Conservation (phyloP, 2,888 invertebrate genomes). For the Drosophila tripunctata region DNA sequence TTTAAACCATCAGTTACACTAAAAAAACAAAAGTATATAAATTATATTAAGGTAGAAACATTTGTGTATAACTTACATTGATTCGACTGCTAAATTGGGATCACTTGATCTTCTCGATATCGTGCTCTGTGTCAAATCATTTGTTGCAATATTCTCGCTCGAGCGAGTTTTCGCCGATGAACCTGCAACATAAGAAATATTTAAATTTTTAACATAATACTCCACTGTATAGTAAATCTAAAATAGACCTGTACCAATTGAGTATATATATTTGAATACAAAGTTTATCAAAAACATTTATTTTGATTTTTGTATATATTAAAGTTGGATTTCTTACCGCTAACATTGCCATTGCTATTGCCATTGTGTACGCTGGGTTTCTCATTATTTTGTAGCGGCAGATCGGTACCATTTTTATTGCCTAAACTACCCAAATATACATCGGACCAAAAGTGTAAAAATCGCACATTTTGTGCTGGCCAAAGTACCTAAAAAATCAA, state of each 20-base stretch:
- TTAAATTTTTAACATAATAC: too few relatives aligned
- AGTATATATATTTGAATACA: too few relatives aligned
- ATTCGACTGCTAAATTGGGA: constrained; percentile 91
- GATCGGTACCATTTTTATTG: constrained; percentile 84
- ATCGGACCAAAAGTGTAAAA: constrained; percentile 93
- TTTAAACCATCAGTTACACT: constrained; percentile 80
- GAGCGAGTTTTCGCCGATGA: constrained; percentile 93
- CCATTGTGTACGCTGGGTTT: constrained; percentile 76
- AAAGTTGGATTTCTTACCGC: constrained; percentile 1
- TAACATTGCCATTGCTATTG: constrained; percentile 34
- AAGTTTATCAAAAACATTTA: too few relatives aligned
- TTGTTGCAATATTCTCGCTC: constrained; percentile 91
- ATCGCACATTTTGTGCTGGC: constrained; percentile 93
- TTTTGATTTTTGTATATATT: too few relatives aligned
- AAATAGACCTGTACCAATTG: too few relatives aligned
- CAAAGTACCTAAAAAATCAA: constrained; percentile 90
- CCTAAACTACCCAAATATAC: constrained; percentile 89
- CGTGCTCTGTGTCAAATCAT: constrained; percentile 85
- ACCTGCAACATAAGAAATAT: constrained; percentile 84
- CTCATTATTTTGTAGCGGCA: constrained; percentile 80
- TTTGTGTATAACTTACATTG: constrained; percentile 85
- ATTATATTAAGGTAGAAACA: not conserved
- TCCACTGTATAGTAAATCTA: too few relatives aligned
- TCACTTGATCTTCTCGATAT: constrained; percentile 92
- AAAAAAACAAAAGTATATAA: not conserved